These are phyloP conservation scores for Himantopus leucocephalus DNA, from an alignment of 2,113 vertebrate species.

Conservation along the genomic window DNA sequence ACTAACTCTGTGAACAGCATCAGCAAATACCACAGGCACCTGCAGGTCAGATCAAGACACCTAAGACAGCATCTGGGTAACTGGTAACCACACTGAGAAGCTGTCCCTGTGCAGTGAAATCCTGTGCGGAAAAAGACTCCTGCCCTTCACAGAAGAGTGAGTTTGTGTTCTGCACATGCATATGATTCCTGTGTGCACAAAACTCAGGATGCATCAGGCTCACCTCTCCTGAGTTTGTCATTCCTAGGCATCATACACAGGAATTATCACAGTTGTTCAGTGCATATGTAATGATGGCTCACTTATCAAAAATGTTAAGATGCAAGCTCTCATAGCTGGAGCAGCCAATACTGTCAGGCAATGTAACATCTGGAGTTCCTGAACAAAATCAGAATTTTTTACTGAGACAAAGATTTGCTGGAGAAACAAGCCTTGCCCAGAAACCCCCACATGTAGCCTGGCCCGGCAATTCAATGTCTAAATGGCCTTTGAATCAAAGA, in stretches of 20 bases:
- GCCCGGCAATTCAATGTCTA: not conserved
- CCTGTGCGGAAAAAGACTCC: not conserved
- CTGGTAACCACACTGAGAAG: not conserved
- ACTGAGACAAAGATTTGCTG: not conserved
- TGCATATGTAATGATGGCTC: not conserved
- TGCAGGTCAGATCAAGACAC: not conserved
- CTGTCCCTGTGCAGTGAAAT: not conserved
- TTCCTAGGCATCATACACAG: too few relatives aligned
- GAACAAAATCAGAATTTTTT: not conserved
- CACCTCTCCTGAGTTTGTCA: not conserved
- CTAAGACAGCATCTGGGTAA: not conserved
- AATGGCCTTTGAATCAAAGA: not conserved
- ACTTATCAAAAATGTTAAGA: not conserved
- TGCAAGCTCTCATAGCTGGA: not conserved
- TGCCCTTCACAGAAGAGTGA: accelerated
- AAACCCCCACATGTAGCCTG: not conserved
- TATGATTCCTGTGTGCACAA: not conserved
- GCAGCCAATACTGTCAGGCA: not conserved
- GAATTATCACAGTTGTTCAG: accelerated
- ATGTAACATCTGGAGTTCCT: not conserved
- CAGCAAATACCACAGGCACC: not conserved
- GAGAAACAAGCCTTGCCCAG: not conserved
- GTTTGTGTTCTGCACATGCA: not conserved
- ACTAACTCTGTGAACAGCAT: not conserved
- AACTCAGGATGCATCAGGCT: not conserved